phyloP scores from a whole-genome alignment of 2,888 invertebrate species.

The Andrena camellia region DNA sequence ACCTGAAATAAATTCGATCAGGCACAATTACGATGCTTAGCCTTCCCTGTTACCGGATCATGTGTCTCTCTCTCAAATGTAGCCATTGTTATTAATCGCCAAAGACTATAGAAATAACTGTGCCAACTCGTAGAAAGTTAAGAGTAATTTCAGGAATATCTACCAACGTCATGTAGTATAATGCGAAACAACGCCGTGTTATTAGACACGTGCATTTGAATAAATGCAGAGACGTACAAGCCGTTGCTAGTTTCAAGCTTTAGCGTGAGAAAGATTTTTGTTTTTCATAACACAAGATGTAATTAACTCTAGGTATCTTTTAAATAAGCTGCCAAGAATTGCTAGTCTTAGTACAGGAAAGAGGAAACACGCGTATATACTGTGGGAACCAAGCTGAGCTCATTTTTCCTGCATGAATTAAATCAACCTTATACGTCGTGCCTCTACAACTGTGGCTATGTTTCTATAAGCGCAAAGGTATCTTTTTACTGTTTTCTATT shows the following conservation, averaged over 20 bases:
- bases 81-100: not conserved
- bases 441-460: constrained; percentile 6
- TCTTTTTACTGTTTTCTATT: constrained; percentile 4
- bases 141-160: not conserved
- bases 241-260: constrained; percentile 42
- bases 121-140: not conserved
- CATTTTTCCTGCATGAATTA: constrained; percentile 80
- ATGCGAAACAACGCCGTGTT: constrained; percentile 16
- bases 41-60: not conserved
- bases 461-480: constrained; percentile 14
- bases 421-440: constrained; percentile 64
- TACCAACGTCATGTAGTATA: not conserved
- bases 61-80: not conserved
- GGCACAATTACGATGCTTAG: not conserved
- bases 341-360: constrained; percentile 79
- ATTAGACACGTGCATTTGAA: constrained; percentile 35
- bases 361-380: constrained; percentile 79
- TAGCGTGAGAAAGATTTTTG: constrained; percentile 80
- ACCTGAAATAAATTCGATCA: constrained; percentile 60
- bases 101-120: too few species aligned
- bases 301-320: constrained; percentile 83
- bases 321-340: constrained; percentile 81
- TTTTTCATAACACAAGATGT: constrained; percentile 74
- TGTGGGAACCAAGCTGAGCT: constrained; percentile 82
- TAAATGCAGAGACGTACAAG: constrained; percentile 48